Conservation (phyloP, 35 echinoderm and acorn worm species). For the Acanthaster planci region DNA sequence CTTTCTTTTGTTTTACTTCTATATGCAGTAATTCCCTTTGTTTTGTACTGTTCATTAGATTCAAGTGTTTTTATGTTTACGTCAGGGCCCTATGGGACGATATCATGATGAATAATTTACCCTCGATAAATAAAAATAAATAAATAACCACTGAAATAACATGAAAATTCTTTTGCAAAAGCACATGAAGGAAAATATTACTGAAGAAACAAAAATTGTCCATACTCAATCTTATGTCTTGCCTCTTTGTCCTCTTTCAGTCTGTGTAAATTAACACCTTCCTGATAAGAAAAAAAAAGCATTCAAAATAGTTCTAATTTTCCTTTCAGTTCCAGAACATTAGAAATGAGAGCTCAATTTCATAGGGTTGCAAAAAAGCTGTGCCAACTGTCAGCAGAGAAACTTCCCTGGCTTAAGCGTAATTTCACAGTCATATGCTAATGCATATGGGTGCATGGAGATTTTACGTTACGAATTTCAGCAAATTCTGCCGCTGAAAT, state of each 20-base stretch:
- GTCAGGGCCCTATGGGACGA: no score
- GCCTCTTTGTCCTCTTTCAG: conserved; percentile 57
- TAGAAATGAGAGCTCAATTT: background rate
- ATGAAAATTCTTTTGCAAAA: background rate
- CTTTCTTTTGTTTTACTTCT: no score
- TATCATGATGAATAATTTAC: no score
- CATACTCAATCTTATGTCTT: conserved; percentile 75
- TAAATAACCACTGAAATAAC: background rate
- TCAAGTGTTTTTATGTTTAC: no score
- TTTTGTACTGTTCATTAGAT: no score
- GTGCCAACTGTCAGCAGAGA: background rate
- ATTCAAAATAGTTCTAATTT: background rate
- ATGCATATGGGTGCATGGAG: no score
- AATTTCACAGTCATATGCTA: no score
- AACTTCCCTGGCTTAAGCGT: background rate
- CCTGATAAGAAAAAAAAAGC: conserved; percentile 33
- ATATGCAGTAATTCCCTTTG: no score
- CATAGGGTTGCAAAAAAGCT: background rate
- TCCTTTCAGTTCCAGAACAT: no score
- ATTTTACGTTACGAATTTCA: no score
- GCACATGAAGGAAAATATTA: background rate
- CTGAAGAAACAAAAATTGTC: background rate
- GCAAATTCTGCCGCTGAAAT: no score
- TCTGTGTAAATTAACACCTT: conserved; percentile 32
- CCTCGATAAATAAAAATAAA: no score